Percentiles rank a stretch among this genome's conserved stretches.
phyloP scores from a whole-genome alignment of 2,888 invertebrate species.

The Drosophila seclusa region DNA sequence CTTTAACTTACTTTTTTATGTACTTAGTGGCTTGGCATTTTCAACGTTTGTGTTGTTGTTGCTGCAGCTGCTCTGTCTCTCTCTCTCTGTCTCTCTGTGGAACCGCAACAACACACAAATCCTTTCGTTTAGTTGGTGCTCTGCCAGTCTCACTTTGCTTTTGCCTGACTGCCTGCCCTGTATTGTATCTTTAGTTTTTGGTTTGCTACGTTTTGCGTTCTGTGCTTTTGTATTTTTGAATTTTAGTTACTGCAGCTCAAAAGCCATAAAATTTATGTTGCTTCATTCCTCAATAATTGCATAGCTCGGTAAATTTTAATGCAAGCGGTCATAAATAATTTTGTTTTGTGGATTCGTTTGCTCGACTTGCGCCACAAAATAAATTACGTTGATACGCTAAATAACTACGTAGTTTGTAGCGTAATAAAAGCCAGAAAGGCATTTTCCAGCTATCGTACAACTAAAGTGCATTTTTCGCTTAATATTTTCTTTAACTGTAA shows the following conservation, averaged over 20 bases:
- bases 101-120: conserved; percentile 64
- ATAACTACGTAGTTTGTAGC: conserved; percentile 60
- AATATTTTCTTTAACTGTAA: conserved; percentile 71
- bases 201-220: conserved; percentile 17
- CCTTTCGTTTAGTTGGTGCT: conserved; percentile 60
- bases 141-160: conserved; percentile 29
- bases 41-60: conserved; percentile 15
- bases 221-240: conserved; percentile 40
- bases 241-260: conserved; percentile 54
- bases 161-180: conserved; percentile 22
- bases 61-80: background rate
- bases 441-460: conserved; percentile 64
- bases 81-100: background rate
- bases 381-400: conserved; percentile 73
- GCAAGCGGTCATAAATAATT: conserved; percentile 82
- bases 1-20: conserved; percentile 78
- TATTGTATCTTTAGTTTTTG: conserved; percentile 8
- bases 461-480: conserved; percentile 76
- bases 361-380: conserved; percentile 61
- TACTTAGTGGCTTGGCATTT: conserved; percentile 75
- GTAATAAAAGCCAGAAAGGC: conserved; percentile 64
- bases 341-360: conserved; percentile 59
- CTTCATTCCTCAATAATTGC: conserved; percentile 80
- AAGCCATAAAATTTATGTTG: conserved; percentile 77
- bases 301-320: conserved; percentile 80